Conservation (phyloP, 2,113 vertebrate species). For the Laticauda laticaudata region DNA sequence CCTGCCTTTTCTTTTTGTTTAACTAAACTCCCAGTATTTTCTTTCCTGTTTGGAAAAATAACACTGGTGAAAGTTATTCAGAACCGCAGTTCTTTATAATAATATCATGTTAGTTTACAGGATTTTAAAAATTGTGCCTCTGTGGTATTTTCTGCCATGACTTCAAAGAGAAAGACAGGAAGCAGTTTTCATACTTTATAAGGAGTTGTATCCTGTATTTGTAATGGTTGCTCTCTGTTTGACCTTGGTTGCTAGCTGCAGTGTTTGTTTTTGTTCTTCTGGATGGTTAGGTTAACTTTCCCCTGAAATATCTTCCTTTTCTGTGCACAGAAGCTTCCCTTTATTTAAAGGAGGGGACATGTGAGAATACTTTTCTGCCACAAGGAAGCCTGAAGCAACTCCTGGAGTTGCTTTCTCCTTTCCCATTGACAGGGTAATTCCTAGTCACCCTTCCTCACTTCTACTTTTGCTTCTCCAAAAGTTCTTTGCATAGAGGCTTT, state of each 20-base stretch:
- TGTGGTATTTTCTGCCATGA: not conserved
- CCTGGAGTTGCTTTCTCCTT: not conserved
- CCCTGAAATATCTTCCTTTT: not conserved
- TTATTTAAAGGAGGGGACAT: not conserved
- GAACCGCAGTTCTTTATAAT: not conserved
- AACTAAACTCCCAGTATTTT: not conserved
- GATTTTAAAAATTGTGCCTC: not conserved
- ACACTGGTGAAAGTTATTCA: not conserved
- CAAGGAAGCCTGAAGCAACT: not conserved
- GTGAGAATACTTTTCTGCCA: too few species aligned
- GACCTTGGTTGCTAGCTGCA: not conserved
- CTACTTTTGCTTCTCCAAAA: not conserved
- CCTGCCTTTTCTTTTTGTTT: not conserved
- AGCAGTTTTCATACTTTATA: not conserved
- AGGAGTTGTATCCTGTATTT: not conserved
- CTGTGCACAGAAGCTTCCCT: not conserved
- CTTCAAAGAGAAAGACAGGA: not conserved
- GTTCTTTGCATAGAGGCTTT: not conserved
- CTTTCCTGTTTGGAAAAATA: not conserved
- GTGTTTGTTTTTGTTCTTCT: not conserved
- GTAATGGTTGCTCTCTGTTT: not conserved
- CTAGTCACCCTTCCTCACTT: not conserved
- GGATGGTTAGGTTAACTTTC: not conserved
- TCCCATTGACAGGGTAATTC: not conserved
- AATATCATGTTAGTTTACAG: not conserved